Evolutionary conservation across 2,888 invertebrate species (phyloP).

Genomic region (Drosophila melanosoma): DNA sequence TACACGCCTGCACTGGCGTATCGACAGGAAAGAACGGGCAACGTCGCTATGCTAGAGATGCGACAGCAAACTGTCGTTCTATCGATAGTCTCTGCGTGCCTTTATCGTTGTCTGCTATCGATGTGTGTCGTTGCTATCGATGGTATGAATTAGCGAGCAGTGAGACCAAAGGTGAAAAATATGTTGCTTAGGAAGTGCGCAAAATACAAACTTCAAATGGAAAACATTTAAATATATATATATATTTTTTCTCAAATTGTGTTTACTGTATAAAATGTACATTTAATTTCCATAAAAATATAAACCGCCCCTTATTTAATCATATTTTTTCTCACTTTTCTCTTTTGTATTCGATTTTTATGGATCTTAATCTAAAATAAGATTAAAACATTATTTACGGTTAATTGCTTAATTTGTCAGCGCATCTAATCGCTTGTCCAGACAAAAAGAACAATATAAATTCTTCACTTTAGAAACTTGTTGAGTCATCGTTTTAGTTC

Average conservation of each 20-base stretch:
- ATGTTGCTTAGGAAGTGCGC: background rate
- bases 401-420: conserved; percentile 35
- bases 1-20: conserved; percentile 96
- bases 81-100: conserved; percentile 21
- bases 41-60: conserved; percentile 45
- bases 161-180: conserved; percentile 1
- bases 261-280: too few species aligned
- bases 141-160: background rate
- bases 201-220: background rate
- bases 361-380: conserved; percentile 11
- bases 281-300: background rate
- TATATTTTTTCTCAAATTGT: background rate
- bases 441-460: conserved; percentile 12
- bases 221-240: background rate
- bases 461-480: conserved; percentile 5
- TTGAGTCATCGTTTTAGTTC: conserved; percentile 25
- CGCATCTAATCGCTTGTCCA: conserved; percentile 15
- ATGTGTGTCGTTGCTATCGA: background rate
- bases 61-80: conserved; percentile 5
- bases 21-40: conserved; percentile 90
- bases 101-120: background rate
- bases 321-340: background rate
- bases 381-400: conserved; percentile 6
- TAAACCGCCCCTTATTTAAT: background rate
- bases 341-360: background rate